Evolutionary conservation across 1,140 invertebrate genomes (phyloP).

Genomic region (Cecropterus lyciades): DNA sequence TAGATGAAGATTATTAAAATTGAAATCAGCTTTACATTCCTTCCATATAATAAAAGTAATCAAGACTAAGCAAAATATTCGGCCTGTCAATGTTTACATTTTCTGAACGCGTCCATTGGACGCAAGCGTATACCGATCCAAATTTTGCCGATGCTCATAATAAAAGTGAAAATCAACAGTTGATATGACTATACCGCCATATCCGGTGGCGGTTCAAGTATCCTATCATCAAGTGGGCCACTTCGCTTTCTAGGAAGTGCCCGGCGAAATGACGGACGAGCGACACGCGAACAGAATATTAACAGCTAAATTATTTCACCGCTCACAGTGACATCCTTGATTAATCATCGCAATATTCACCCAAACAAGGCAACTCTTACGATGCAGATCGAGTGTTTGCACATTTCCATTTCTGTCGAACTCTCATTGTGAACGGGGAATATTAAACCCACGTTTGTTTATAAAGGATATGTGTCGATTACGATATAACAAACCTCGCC

Average conservation of each 20-base stretch:
- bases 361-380: constrained; percentile 41
- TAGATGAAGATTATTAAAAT: not conserved
- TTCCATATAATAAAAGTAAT: not conserved
- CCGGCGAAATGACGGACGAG: constrained; percentile 67
- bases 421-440: constrained; percentile 34
- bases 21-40: constrained; percentile 7
- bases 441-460: constrained; percentile 30
- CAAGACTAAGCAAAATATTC: too few species aligned
- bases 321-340: constrained; percentile 57
- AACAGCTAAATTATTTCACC: constrained; percentile 55
- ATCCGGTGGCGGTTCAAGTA: constrained; percentile 56
- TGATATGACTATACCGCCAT: constrained; percentile 54
- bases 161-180: constrained; percentile 78
- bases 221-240: constrained; percentile 64
- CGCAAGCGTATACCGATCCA: not conserved
- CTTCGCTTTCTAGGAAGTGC: constrained; percentile 78
- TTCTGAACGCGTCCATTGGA: not conserved
- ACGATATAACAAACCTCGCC: constrained; percentile 41
- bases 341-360: constrained; percentile 51
- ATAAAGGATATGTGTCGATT: constrained; percentile 44
- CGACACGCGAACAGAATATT: constrained; percentile 61
- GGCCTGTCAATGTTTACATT: not conserved
- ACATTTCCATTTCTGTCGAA: constrained; percentile 36
- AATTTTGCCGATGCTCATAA: constrained; percentile 50
- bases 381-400: constrained; percentile 33